These are phyloP conservation scores for Sinotaia quadrata DNA, from an alignment of 2,888 invertebrate species.

Conservation along the genomic window DNA sequence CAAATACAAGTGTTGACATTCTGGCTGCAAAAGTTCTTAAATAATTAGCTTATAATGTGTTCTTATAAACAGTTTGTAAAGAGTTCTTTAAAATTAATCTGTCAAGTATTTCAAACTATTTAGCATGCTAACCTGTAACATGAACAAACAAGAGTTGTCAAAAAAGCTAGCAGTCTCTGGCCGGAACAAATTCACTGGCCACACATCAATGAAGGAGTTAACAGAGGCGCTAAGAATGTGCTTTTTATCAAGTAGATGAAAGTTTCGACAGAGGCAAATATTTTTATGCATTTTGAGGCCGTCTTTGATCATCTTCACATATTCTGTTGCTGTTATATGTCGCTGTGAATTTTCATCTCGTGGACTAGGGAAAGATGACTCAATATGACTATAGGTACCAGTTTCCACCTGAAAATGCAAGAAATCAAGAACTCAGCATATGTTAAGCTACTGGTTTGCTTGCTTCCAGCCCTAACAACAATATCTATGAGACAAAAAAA, in stretches of 20 bases:
- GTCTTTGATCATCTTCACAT: slow-evolving; percentile 88
- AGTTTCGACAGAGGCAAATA: slow-evolving; percentile 92
- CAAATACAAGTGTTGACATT: too few species aligned
- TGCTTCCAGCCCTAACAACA: too few species aligned
- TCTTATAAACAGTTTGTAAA: too few species aligned
- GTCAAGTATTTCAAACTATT: too few species aligned
- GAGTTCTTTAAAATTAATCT: too few species aligned
- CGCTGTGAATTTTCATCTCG: slow-evolving; percentile 43
- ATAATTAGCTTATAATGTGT: too few species aligned
- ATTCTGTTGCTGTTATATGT: slow-evolving; percentile 76
- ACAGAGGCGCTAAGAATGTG: slow-evolving; percentile 80
- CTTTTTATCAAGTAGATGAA: slow-evolving; percentile 86
- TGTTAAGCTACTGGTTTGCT: too few species aligned
- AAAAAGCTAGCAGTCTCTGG: slow-evolving; percentile 83
- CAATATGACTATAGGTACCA: slow-evolving; percentile 39
- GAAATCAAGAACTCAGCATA: neutral
- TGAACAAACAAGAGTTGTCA: slow-evolving; percentile 92
- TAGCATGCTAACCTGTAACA: slow-evolving; percentile 86
- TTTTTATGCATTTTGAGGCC: slow-evolving; percentile 94
- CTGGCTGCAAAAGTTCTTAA: too few species aligned
- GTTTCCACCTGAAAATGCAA: slow-evolving; percentile 37
- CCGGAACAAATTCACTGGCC: slow-evolving; percentile 96
- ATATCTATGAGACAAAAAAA: too few species aligned
- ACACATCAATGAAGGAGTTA: slow-evolving; percentile 91
- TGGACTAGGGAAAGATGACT: slow-evolving; percentile 49